These are phyloP conservation scores for Eclectus roratus DNA, from an alignment of 2,113 vertebrate genomes.

Conservation along the genomic window DNA sequence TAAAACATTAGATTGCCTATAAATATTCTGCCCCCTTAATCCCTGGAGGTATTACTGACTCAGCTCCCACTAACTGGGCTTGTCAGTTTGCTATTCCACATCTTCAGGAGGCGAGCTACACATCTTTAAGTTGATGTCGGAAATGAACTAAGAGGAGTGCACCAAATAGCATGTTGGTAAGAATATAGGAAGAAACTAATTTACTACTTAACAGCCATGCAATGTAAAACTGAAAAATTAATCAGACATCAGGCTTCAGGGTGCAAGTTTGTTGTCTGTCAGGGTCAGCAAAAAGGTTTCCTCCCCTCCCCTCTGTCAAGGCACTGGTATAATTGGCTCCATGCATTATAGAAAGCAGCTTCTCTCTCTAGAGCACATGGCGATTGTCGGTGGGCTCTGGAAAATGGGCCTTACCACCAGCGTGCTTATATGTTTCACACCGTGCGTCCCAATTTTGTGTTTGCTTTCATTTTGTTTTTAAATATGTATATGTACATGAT, in stretches of 20 bases:
- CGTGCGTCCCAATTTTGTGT: fast-evolving
- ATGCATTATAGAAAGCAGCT: neutral
- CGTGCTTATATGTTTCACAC: fast-evolving
- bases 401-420: neutral
- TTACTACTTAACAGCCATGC: neutral
- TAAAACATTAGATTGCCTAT: neutral
- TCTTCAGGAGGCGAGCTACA: neutral
- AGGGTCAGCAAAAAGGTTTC: neutral
- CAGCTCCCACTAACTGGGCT: neutral
- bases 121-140: neutral
- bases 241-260: neutral
- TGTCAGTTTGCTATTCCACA: neutral
- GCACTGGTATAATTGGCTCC: neutral
- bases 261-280: neutral
- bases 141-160: neutral
- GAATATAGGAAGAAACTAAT: neutral
- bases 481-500: neutral
- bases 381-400: neutral
- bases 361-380: neutral
- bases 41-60: neutral
- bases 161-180: neutral
- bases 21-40: neutral
- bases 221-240: neutral
- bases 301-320: neutral
- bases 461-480: neutral